A percentile compares a stretch with the other conserved stretches of the same genome.
These are phyloP conservation scores for Amiota communis DNA, from an alignment of 2,888 invertebrate species.

Conservation along the genomic window DNA sequence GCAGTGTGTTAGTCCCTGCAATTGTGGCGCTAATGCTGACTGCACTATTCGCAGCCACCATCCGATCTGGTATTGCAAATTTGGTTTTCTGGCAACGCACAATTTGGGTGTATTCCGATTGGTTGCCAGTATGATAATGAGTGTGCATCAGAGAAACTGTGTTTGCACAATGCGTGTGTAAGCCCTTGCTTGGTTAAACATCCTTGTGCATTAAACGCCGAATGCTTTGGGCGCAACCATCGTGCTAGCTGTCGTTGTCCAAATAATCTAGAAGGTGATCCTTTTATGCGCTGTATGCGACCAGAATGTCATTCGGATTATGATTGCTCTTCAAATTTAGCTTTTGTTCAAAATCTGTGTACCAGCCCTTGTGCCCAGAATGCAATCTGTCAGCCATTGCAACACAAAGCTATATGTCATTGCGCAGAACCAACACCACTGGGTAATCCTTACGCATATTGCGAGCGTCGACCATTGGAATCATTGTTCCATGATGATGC, in stretches of 20 bases:
- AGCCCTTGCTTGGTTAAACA: conserved; percentile 86
- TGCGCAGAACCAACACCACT: conserved; percentile 86
- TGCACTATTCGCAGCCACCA: conserved; percentile 88
- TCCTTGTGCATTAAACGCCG: conserved; percentile 88
- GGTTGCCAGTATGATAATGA: conserved; percentile 88
- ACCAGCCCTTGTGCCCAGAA: conserved; percentile 87
- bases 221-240: conserved; percentile 87
- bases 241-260: conserved; percentile 87
- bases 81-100: conserved; percentile 90
- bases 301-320: conserved; percentile 85
- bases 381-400: conserved; percentile 85
- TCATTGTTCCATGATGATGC: conserved; percentile 85
- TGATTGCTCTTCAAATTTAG: conserved; percentile 85
- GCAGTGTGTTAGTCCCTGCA: conserved; percentile 87
- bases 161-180: conserved; percentile 87
- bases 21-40: conserved; percentile 87
- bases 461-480: conserved; percentile 76
- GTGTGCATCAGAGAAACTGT: conserved; percentile 85
- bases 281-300: conserved; percentile 83
- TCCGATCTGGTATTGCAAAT: conserved; percentile 87
- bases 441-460: conserved; percentile 87
- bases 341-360: conserved; percentile 83
- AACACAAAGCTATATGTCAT: conserved; percentile 86
- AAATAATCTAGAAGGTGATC: conserved; percentile 84
- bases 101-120: conserved; percentile 84